Evolutionary conservation across 92 coral and sea anemone species (phyloP), one percentile per base, ranked within the genome.

Genomic region (Muricea muricata): DNA sequence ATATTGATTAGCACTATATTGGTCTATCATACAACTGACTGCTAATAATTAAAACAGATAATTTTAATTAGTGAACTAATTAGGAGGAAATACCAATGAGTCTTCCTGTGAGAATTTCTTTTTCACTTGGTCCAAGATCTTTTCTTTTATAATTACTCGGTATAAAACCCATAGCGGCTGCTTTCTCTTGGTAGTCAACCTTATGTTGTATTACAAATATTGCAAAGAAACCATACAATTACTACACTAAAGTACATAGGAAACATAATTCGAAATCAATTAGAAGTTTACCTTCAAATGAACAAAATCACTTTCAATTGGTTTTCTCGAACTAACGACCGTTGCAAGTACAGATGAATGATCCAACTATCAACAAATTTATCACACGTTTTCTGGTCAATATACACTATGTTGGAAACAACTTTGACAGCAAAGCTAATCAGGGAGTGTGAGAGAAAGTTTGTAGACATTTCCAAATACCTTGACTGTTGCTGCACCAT

Each of bases 151-250:
- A 91, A 33, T 84, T 95, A 6, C 84, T 87, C 18, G 98, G 98
- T 65, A 95, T 93, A 39, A 77, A 88, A 1, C 97, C 91, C 29
- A 92, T 92, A 25, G 98, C 98, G 11, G 97, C 90, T 13, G 98
- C 94, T 76, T 95, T 95, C 82, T 95, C 98, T 65, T 89, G 92
- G 74, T 95, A 93, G 66, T 95, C 98, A 85, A 95, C 98, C 98
- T 95, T 32, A 24, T 37, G 26, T 37, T 40, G 23, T 39, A 29
- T 6, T 0, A 54, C n/a, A n/a, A n/a, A n/a, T n/a, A n/a, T n/a
- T n/a, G n/a, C n/a, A n/a, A n/a, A n/a, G n/a, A n/a, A n/a, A n/a
- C n/a, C n/a, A n/a, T n/a, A n/a, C n/a, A n/a, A n/a, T n/a, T n/a
- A n/a, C n/a, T n/a, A n/a, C n/a, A n/a, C n/a, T n/a, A n/a, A n/a